These are phyloP conservation scores for Halictus ligatus DNA, from an alignment of 2,888 invertebrate genomes.

Conservation along the genomic window DNA sequence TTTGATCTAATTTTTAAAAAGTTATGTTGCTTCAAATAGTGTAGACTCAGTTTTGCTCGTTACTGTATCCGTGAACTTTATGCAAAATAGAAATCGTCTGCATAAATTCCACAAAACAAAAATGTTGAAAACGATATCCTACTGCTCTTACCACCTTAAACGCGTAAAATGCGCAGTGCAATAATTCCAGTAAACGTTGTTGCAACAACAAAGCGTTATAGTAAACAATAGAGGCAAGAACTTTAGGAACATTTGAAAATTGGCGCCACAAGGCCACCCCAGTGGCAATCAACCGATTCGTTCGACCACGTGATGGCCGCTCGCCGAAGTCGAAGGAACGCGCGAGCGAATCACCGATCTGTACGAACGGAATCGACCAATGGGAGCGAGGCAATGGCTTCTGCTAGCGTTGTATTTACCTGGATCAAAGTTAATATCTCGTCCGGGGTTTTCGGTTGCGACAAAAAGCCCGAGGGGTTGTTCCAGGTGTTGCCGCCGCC, in stretches of 20 bases:
- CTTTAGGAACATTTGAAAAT: constrained; percentile 15
- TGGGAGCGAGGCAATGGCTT: constrained; percentile 56
- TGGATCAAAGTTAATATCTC: constrained; percentile 86
- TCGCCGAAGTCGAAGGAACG: not conserved
- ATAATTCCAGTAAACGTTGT: not conserved
- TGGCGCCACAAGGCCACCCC: constrained; percentile 12
- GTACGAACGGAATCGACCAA: constrained; percentile 43
- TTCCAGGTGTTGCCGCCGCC: constrained; percentile 85
- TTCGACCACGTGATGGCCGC: constrained; percentile 61
- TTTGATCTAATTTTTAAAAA: no score
- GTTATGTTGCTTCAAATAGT: no score
- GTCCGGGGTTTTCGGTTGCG: constrained; percentile 85
- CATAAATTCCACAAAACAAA: not conserved
- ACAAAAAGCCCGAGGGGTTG: constrained; percentile 86
- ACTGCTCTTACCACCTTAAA: not conserved
- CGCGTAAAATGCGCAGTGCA: no score
- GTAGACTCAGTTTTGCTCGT: no score
- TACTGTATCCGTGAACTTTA: no score
- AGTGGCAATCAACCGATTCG: constrained; percentile 31
- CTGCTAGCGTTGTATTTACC: constrained; percentile 66
- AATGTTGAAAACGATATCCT: not conserved
- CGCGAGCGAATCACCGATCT: constrained; percentile 18
- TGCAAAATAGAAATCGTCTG: not conserved
- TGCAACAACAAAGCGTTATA: not conserved
- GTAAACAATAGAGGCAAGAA: not conserved